A percentile compares a stretch with the other conserved stretches of the same genome.
Conservation (phyloP, 2,888 invertebrate genomes). For the Hecatera dysodea region DNA sequence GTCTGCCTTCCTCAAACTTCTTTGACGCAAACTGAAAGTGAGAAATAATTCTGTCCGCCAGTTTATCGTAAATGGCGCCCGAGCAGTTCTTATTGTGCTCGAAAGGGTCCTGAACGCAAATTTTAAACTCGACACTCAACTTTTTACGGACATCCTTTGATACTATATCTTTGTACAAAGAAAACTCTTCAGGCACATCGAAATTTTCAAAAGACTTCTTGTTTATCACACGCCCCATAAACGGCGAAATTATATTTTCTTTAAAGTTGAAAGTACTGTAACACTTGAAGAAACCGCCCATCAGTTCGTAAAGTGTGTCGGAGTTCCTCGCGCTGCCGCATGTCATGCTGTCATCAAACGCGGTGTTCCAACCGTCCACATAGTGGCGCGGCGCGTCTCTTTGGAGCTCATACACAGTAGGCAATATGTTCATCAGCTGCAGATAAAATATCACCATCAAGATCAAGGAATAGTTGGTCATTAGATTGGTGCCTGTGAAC, state of each 20-base stretch:
- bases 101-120: conserved; percentile 92
- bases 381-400: conserved; percentile 65
- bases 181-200: conserved; percentile 74
- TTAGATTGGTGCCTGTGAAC: conserved; percentile 89
- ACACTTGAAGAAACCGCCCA: conserved; percentile 92
- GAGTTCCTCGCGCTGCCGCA: conserved; percentile 67
- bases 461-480: conserved; percentile 93
- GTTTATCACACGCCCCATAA: conserved; percentile 87
- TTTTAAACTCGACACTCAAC: conserved; percentile 74
- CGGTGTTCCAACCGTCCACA: conserved; percentile 91
- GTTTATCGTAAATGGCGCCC: conserved; percentile 67
- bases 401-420: conserved; percentile 89
- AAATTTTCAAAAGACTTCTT: conserved; percentile 77
- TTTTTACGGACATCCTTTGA: conserved; percentile 63
- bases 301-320: conserved; percentile 85
- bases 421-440: conserved; percentile 91
- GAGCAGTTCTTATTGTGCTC: conserved; percentile 90
- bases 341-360: conserved; percentile 80
- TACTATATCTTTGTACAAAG: conserved; percentile 80
- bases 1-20: conserved; percentile 62
- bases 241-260: conserved; percentile 90
- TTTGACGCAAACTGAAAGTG: conserved; percentile 68
- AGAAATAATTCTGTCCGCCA: conserved; percentile 61
- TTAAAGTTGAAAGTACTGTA: conserved; percentile 91
- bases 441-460: conserved; percentile 93